Conservation (phyloP, 2,888 invertebrate genomes). For the Heterodera filipjevi region DNA sequence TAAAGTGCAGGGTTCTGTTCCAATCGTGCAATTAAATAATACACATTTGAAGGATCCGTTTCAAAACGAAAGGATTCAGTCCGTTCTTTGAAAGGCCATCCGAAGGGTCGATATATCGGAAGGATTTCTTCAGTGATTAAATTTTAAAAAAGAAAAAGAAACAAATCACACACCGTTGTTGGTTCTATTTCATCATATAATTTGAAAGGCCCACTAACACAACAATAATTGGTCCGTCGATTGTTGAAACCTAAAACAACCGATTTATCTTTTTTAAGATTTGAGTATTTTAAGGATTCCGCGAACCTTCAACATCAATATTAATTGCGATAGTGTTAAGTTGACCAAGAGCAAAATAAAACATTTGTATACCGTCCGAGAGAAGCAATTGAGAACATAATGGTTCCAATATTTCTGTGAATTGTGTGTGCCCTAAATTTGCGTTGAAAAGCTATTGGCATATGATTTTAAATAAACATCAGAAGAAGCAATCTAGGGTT, state of each 20-base stretch:
- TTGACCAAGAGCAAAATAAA: conserved; percentile 87
- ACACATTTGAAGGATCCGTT: conserved; percentile 34
- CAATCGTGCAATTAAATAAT: background rate
- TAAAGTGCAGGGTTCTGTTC: background rate
- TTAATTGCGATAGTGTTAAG: conserved; percentile 76
- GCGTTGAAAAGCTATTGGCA: too few species aligned
- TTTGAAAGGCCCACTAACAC: conserved; percentile 31
- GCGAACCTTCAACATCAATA: conserved; percentile 49
- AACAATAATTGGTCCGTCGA: conserved; percentile 31
- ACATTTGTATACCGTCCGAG: conserved; percentile 80
- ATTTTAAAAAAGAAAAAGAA: background rate
- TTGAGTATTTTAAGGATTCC: background rate
- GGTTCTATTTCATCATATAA: conserved; percentile 34
- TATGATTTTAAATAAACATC: too few species aligned
- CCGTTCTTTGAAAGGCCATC: conserved; percentile 4
- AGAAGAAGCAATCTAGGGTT: too few species aligned
- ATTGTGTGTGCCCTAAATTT: conserved; percentile 85
- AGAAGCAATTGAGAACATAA: conserved; percentile 84
- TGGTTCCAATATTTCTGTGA: conserved; percentile 87
- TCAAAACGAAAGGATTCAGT: conserved; percentile 27
- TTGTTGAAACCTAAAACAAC: conserved; percentile 34
- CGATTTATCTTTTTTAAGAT: background rate
- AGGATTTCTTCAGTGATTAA: background rate
- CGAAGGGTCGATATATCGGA: background rate
- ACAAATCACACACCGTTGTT: background rate